These are phyloP conservation scores for Fopius arisanus DNA, from an alignment of 1,140 invertebrate genomes.

Conservation along the genomic window DNA sequence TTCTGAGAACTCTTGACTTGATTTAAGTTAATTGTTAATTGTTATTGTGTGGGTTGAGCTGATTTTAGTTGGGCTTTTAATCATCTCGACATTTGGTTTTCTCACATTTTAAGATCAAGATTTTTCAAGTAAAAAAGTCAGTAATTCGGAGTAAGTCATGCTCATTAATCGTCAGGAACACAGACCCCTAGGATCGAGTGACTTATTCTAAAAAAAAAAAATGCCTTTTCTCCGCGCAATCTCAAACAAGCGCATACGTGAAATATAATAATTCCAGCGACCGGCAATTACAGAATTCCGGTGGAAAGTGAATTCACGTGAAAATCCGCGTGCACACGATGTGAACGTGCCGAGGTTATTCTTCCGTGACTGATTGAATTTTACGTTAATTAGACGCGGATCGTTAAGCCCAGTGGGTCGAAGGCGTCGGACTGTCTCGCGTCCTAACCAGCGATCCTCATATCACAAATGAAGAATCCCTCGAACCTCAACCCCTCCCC, in stretches of 20 bases:
- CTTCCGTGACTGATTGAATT: slow-evolving; percentile 55
- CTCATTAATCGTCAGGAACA: too few relatives aligned
- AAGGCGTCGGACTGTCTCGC: slow-evolving; percentile 37
- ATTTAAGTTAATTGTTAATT: too few relatives aligned
- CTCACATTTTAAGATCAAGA: too few relatives aligned
- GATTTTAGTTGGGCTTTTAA: too few relatives aligned
- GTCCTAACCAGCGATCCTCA: slow-evolving; percentile 39
- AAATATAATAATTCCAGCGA: neutral
- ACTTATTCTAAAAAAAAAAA: neutral
- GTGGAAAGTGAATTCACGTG: neutral
- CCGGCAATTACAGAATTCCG: neutral
- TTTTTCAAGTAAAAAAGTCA: too few relatives aligned
- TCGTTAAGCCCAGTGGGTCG: slow-evolving; percentile 47
- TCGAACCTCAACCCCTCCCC: neutral
- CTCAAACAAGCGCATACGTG: neutral
- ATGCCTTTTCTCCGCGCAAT: too few relatives aligned
- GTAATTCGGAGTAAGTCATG: too few relatives aligned
- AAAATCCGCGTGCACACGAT: neutral
- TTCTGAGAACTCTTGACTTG: too few relatives aligned
- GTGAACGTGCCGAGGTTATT: slow-evolving; percentile 23
- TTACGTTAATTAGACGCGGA: slow-evolving; percentile 57
- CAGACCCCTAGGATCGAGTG: neutral
- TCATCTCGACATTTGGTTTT: too few relatives aligned
- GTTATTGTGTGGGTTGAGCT: too few relatives aligned
- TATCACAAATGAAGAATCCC: neutral